Conservation (phyloP, 2,888 invertebrate genomes). For the Chelonus formosanus region DNA sequence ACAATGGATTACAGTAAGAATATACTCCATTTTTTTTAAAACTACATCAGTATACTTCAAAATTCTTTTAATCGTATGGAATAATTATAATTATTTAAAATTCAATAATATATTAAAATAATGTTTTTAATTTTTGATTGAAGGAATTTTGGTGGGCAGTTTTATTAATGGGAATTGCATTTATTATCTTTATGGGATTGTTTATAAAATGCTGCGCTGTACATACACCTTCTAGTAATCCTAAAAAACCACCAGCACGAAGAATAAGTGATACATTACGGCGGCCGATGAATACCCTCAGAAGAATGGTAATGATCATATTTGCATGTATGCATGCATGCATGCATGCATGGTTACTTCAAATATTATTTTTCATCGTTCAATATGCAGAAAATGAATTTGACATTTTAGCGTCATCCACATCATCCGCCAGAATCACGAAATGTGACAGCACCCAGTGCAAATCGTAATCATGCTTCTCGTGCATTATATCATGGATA, state of each 20-base stretch:
- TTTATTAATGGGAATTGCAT: conserved; percentile 87
- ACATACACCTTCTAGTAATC: conserved; percentile 98
- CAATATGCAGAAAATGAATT: neutral
- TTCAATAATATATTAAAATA: too few species aligned
- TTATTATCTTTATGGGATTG: conserved; percentile 95
- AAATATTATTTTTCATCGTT: too few species aligned
- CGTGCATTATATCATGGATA: conserved; percentile 75
- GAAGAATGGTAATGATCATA: conserved; percentile 76
- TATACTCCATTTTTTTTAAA: neutral
- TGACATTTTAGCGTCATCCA: conserved; percentile 63
- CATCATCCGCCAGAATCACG: conserved; percentile 58
- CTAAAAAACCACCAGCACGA: conserved; percentile 94
- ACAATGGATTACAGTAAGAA: conserved; percentile 86
- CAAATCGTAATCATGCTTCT: conserved; percentile 53
- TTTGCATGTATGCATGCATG: too few species aligned
- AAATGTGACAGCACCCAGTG: conserved; percentile 57
- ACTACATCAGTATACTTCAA: neutral
- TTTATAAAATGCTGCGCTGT: conserved; percentile 99
- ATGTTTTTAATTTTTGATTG: conserved; percentile 32
- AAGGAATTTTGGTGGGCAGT: conserved; percentile 96
- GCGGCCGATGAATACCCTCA: conserved; percentile 88
- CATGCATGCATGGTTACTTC: too few species aligned
- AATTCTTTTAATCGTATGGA: neutral
- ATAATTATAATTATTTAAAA: neutral
- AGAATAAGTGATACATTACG: conserved; percentile 91